phyloP scores from a whole-genome alignment of 1,140 invertebrate genomes.

The Heliconius congener region DNA sequence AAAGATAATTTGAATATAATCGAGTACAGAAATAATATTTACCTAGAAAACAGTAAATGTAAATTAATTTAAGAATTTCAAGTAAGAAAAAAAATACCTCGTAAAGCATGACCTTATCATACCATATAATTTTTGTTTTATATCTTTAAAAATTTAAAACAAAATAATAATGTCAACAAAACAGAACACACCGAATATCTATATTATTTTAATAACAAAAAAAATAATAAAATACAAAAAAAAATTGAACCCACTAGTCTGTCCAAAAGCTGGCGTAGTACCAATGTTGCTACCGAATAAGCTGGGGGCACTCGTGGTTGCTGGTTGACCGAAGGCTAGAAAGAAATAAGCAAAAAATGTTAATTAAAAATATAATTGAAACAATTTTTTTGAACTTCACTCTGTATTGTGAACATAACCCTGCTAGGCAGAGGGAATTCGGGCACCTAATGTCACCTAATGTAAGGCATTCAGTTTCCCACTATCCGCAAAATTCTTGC shows the following conservation, averaged over 20 bases:
- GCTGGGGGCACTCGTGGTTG: slow-evolving; percentile 69
- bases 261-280: slow-evolving; percentile 57
- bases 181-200: too few species aligned
- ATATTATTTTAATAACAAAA: neutral
- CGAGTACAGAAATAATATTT: too few species aligned
- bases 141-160: too few species aligned
- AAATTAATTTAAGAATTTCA: too few species aligned
- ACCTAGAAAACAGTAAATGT: too few species aligned
- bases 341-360: neutral
- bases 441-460: too few species aligned
- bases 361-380: neutral
- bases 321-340: slow-evolving; percentile 68
- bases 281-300: slow-evolving; percentile 82
- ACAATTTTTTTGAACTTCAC: neutral
- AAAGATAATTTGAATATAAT: too few species aligned
- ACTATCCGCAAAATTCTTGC: neutral
- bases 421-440: neutral
- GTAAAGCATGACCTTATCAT: too few species aligned
- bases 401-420: neutral
- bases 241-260: slow-evolving; percentile 52
- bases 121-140: too few species aligned
- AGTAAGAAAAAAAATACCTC: too few species aligned
- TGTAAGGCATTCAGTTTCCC: too few species aligned
- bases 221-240: neutral
- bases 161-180: too few species aligned